Evolutionary conservation across 2,888 invertebrate genomes (phyloP).

Genomic region (Cantharis flavilabris): DNA sequence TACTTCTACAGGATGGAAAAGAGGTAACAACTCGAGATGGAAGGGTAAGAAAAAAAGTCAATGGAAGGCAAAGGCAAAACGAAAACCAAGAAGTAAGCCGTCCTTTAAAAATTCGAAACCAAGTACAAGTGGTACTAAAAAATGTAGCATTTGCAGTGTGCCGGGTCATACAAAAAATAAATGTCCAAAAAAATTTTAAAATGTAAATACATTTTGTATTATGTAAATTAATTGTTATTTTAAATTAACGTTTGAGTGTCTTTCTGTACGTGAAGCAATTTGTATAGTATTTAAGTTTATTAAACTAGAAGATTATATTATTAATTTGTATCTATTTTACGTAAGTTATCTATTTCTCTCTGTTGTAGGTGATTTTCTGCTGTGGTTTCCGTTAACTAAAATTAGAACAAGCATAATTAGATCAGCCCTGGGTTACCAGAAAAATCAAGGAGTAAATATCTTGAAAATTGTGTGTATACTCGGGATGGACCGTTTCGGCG

Average conservation of each 20-base stretch:
- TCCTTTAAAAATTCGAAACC: neutral
- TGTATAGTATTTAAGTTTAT: neutral
- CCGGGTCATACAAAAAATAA: slow-evolving; percentile 60
- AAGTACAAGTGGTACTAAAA: slow-evolving; percentile 54
- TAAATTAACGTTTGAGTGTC: neutral
- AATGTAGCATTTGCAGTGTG: slow-evolving; percentile 74
- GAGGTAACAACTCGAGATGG: neutral
- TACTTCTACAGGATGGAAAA: slow-evolving; percentile 32
- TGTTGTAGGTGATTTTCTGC: slow-evolving; percentile 62
- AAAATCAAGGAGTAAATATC: too few relatives aligned
- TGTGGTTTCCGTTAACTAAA: slow-evolving; percentile 67
- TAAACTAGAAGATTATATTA: neutral
- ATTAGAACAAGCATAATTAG: slow-evolving; percentile 30
- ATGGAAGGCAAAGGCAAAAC: slow-evolving; percentile 33
- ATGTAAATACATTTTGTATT: neutral
- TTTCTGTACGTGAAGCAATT: neutral
- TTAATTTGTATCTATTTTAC: slow-evolving; percentile 36
- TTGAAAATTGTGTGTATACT: too few relatives aligned
- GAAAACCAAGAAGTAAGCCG: slow-evolving; percentile 6
- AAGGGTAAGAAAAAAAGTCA: slow-evolving; percentile 21
- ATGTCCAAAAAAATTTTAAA: slow-evolving; percentile 26
- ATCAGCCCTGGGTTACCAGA: neutral
- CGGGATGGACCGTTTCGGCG: too few relatives aligned
- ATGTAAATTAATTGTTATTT: neutral
- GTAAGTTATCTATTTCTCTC: slow-evolving; percentile 61